These are phyloP conservation scores for Enteromius anoplus DNA, from an alignment of 2,797 vertebrate genomes.

Conservation along the genomic window DNA sequence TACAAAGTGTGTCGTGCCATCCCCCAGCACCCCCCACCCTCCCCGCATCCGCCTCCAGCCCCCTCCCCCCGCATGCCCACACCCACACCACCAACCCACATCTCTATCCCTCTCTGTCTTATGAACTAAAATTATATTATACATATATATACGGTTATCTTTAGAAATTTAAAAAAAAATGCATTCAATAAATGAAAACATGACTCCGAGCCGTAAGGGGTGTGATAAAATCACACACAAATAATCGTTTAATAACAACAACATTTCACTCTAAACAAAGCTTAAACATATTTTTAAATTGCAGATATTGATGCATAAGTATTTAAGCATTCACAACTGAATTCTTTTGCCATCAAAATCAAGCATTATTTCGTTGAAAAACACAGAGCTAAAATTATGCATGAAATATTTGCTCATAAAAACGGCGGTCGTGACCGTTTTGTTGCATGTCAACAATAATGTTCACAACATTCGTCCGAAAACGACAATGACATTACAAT, in stretches of 20 bases:
- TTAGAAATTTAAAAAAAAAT: conserved; percentile 11
- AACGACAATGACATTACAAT: conserved; percentile 2
- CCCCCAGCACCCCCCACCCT: conserved; percentile 74
- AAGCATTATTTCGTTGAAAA: conserved; percentile 24
- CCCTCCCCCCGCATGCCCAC: conserved; percentile 77
- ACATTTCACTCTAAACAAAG: neutral
- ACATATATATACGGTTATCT: conserved; percentile 2
- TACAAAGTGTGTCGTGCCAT: conserved; percentile 88
- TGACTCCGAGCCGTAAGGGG: conserved; percentile 12
- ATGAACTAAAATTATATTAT: conserved; percentile 54
- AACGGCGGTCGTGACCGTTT: conserved; percentile 14
- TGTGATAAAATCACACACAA: conserved; percentile 33
- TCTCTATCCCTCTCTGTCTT: conserved; percentile 66
- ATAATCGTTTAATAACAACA: conserved; percentile 23
- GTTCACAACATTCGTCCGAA: conserved; percentile 7
- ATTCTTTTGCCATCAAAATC: conserved; percentile 2
- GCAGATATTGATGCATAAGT: neutral
- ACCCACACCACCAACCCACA: conserved; percentile 80
- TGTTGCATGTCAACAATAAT: conserved; percentile 9
- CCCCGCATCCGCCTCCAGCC: conserved; percentile 65
- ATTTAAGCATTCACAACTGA: conserved; percentile 1
- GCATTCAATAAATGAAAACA: conserved; percentile 21
- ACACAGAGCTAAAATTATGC: neutral
- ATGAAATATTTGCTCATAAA: conserved; percentile 20
- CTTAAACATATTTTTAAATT: neutral